phyloP scores from a whole-genome alignment of 1,140 invertebrate genomes.

The Rhysida immarginata region DNA sequence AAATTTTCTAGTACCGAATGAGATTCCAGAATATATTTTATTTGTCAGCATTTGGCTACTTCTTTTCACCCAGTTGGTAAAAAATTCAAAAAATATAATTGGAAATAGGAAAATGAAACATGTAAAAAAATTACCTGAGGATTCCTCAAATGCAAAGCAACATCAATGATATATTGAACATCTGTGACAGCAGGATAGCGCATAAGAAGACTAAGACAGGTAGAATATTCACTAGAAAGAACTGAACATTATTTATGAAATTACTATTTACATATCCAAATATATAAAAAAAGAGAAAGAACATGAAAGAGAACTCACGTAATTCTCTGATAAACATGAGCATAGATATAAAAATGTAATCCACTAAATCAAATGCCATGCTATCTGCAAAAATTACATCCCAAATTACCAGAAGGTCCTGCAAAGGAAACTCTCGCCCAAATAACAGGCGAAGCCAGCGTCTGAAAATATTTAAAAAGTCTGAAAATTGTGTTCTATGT shows the following conservation, averaged over 20 bases:
- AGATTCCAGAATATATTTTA: too few relatives aligned
- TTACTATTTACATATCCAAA: too few relatives aligned
- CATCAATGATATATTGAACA: constrained; percentile 43
- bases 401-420: constrained; percentile 57
- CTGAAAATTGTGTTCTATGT: constrained; percentile 12
- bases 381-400: constrained; percentile 62
- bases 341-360: constrained; percentile 61
- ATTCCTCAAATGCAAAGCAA: constrained; percentile 43
- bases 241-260: constrained; percentile 33
- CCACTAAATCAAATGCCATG: constrained; percentile 48
- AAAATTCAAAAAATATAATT: not conserved
- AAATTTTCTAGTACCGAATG: too few relatives aligned
- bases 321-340: constrained; percentile 48
- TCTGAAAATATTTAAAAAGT: constrained; percentile 32
- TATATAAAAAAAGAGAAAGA: too few relatives aligned
- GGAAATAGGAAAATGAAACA: not conserved
- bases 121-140: constrained; percentile 22
- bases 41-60: too few relatives aligned
- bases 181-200: constrained; percentile 45
- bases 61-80: too few relatives aligned
- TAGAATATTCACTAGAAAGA: constrained; percentile 43
- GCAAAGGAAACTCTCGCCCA: constrained; percentile 58
- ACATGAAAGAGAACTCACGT: constrained; percentile 41
- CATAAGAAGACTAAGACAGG: constrained; percentile 47
- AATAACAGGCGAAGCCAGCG: constrained; percentile 64